Evolutionary conservation across 92 coral and sea anemone species (phyloP).

Genomic region (Chrysogorgia sp.): DNA sequence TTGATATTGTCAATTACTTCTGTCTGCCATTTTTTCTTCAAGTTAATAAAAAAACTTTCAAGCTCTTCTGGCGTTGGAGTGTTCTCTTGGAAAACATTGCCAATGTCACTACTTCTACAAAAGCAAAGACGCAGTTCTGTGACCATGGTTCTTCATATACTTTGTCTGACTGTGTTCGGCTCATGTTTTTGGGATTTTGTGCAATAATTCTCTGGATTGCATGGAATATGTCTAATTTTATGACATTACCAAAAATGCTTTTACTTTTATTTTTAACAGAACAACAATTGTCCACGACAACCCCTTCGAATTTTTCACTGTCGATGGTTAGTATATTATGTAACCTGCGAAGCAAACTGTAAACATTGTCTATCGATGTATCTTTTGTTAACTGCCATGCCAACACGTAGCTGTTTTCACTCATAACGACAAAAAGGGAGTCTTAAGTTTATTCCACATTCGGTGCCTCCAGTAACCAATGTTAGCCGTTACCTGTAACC

Average conservation of each 20-base stretch:
- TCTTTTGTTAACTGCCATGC: conserved; percentile 70
- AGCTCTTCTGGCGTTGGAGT: conserved; percentile 48
- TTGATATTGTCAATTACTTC: conserved; percentile 33
- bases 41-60: conserved; percentile 36
- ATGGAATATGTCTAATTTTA: too few relatives aligned
- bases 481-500: too few relatives aligned
- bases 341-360: conserved; percentile 48
- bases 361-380: conserved; percentile 55
- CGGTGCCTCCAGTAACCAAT: too few relatives aligned
- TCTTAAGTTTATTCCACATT: too few relatives aligned
- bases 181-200: conserved; percentile 53
- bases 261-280: too few relatives aligned
- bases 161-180: conserved; percentile 21
- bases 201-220: conserved; percentile 42
- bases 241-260: too few relatives aligned
- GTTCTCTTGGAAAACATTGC: conserved; percentile 32
- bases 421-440: conserved; percentile 59
- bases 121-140: too few relatives aligned
- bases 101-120: too few relatives aligned
- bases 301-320: conserved; percentile 31
- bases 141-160: too few relatives aligned
- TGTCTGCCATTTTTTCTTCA: conserved; percentile 21
- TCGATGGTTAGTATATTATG: conserved; percentile 29
- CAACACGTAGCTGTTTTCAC: too few relatives aligned
- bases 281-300: conserved; percentile 60